phyloP scores from a whole-genome alignment of 30 jellyfish, hydroid and myxozoan species.

The Hydra vulgaris region DNA sequence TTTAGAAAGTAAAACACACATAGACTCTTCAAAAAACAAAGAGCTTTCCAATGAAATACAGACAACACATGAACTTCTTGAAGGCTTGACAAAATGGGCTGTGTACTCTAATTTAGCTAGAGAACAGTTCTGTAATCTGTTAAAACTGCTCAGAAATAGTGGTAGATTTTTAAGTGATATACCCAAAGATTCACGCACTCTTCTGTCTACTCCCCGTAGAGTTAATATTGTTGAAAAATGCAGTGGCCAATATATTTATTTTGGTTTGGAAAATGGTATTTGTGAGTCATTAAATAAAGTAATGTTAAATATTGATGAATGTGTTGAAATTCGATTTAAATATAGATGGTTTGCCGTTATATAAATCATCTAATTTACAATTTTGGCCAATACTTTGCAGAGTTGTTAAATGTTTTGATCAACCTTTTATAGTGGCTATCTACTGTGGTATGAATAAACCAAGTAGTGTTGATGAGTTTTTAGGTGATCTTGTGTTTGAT shows the following conservation, averaged over 20 bases:
- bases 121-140: not conserved
- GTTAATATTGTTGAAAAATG: too few species aligned
- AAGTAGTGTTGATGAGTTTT: slow-evolving; percentile 11
- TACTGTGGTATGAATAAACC: slow-evolving; percentile 31
- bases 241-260: too few species aligned
- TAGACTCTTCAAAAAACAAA: not conserved
- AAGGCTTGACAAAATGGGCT: not conserved
- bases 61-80: not conserved
- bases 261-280: too few species aligned
- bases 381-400: not conserved
- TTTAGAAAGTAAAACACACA: not conserved
- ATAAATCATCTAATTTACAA: too few species aligned
- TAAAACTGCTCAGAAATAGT: not conserved
- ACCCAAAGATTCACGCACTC: too few species aligned
- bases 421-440: slow-evolving; percentile 23
- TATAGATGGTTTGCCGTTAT: too few species aligned
- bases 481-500: slow-evolving; percentile 12
- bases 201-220: too few species aligned
- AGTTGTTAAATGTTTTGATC: not conserved
- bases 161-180: too few species aligned
- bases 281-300: too few species aligned
- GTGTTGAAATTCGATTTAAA: too few species aligned
- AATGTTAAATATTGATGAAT: too few species aligned
- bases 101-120: not conserved
- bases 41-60: not conserved